Conservation (phyloP, 2,888 invertebrate genomes). For the Allygus modestus region DNA sequence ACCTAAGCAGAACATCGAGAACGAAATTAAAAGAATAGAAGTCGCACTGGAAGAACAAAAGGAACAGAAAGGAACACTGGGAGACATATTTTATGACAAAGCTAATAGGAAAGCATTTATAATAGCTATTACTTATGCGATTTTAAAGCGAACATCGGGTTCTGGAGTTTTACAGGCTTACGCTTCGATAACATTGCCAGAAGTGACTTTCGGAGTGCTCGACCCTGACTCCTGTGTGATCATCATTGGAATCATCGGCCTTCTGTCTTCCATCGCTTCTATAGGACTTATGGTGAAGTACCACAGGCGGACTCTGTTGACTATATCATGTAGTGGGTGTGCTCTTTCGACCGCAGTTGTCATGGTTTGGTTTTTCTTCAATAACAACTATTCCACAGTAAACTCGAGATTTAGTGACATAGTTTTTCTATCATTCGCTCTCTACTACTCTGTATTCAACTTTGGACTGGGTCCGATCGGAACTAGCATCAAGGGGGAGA, state of each 20-base stretch:
- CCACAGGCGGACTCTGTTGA: conserved; percentile 81
- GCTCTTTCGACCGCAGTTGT: conserved; percentile 63
- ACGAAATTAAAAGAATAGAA: conserved; percentile 71
- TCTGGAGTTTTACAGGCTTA: conserved; percentile 81
- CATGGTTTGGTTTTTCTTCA: conserved; percentile 66
- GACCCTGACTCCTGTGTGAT: conserved; percentile 78
- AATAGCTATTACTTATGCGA: conserved; percentile 79
- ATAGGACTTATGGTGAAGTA: conserved; percentile 80
- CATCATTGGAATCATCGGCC: conserved; percentile 79
- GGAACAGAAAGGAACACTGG: conserved; percentile 77
- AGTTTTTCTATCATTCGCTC: conserved; percentile 41
- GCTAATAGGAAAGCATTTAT: conserved; percentile 81
- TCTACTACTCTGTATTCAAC: conserved; percentile 76
- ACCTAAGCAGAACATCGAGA: conserved; percentile 60
- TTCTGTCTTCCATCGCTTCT: conserved; percentile 78
- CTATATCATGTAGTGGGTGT: conserved; percentile 75
- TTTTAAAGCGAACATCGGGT: conserved; percentile 81
- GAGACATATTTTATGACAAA: conserved; percentile 77
- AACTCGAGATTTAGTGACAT: conserved; percentile 70
- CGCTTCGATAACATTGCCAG: conserved; percentile 80
- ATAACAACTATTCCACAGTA: conserved; percentile 46
- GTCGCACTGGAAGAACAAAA: conserved; percentile 72
- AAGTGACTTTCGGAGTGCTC: conserved; percentile 75
- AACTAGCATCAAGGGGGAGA: conserved; percentile 81
- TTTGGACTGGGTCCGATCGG: conserved; percentile 80